Base-by-base conservation (phyloP, 2,888 invertebrate species). In the Cylindroiulus punctatus region DNA sequence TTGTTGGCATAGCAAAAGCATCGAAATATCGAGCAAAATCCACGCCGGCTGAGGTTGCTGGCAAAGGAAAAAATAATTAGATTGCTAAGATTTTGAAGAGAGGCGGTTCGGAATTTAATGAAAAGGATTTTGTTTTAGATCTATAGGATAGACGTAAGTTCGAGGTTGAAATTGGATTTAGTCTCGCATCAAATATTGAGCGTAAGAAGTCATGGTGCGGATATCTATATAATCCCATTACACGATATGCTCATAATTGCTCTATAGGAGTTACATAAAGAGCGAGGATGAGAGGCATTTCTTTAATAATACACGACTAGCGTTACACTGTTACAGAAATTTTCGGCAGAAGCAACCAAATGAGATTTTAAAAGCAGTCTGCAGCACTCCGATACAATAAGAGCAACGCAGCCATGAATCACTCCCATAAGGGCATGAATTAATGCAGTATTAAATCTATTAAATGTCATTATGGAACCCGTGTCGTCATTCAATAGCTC, bases 51-150 rank as follows among this genome's bases (percentile, higher is more conserved):
- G 14, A 30, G 30, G 30, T 5, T 30, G 30, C 8, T 14, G 30
- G 30, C 17, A 32, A 30, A 30, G 30, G 30, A 30, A 76, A 76
- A 76, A 76, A 76, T 76, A 76, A 76, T 76, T 76, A 76, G 76
- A 76, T 76, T 76, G 76, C 76, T 76, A 76, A 76, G 76, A 76
- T 76, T 76, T 52, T 76, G 17, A 8, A 76, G 76, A 26, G 17
- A 76, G 76, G 76, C 76, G 30, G 76, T 76, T 76, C 26, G 76
- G 30, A 76, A 26, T 76, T 76, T 76, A 76, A 76, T 76, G 76
- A 76, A 76, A 76, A 76, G 76, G 76, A 76, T 76, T 76, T 76
- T 76, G 76, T 76, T 76, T 76, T 76, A 76, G 76, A 76, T 76
- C 76, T 76, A 30, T 30, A 76, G 30, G 76, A 76, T 76, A 76